phyloP scores from a whole-genome alignment of 2,113 vertebrate genomes.

The Salvelinus sp. region DNA sequence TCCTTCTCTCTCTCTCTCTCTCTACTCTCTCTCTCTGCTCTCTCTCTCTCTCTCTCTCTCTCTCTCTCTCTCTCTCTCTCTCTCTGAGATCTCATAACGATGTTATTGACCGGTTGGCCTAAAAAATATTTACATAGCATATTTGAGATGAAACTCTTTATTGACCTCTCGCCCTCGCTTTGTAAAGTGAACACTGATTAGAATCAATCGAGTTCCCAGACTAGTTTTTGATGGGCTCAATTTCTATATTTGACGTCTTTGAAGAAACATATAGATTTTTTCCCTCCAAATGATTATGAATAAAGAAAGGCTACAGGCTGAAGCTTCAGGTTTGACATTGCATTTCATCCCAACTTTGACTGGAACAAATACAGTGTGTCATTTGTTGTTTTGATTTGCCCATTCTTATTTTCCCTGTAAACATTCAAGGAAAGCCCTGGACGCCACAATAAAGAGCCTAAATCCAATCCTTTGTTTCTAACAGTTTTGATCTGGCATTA shows the following conservation, averaged over 20 bases:
- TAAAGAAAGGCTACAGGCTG: no score
- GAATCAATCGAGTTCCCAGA: conserved; percentile 31
- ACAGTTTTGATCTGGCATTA: background rate
- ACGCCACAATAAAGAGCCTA: background rate
- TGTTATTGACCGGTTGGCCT: conserved; percentile 40
- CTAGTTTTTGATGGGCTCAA: conserved; percentile 13
- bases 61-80: background rate
- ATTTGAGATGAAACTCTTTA: conserved; percentile 24
- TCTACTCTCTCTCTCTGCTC: no score
- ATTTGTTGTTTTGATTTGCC: no score
- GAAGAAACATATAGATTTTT: background rate
- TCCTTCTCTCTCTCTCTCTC: background rate
- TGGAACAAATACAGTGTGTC: background rate
- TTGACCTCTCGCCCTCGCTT: conserved; percentile 22
- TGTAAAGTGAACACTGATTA: conserved; percentile 12
- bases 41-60: background rate
- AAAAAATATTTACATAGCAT: conserved; percentile 36
- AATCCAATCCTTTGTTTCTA: background rate
- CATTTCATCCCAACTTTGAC: background rate
- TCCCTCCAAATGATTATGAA: no score
- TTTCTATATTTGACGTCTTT: background rate
- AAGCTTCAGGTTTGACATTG: background rate
- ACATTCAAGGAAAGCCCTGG: background rate
- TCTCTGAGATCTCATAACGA: conserved; percentile 29
- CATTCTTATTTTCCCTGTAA: background rate